phyloP scores from a whole-genome alignment of 2,797 vertebrate genomes.

The Mionectes olivaceus region DNA sequence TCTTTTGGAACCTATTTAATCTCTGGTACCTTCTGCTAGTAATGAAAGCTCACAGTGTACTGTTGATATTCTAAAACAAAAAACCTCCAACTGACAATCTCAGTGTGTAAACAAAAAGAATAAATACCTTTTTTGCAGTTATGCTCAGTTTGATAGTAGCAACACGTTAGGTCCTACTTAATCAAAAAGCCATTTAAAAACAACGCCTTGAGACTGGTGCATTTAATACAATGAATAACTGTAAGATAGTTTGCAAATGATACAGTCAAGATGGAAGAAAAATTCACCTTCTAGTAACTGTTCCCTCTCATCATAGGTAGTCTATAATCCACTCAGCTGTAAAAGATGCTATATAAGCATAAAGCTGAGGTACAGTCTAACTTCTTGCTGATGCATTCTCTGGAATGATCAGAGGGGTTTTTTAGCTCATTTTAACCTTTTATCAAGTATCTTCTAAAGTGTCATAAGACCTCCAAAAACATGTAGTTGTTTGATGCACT shows the following conservation, averaged over 20 bases:
- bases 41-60: background rate
- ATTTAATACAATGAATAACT: background rate
- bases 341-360: background rate
- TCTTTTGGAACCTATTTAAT: background rate
- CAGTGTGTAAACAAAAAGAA: background rate
- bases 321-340: background rate
- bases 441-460: background rate
- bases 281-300: background rate
- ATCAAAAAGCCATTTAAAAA: background rate
- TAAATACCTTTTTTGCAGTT: too few species aligned
- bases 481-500: background rate
- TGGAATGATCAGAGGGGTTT: fast-evolving
- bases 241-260: background rate
- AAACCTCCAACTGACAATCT: background rate
- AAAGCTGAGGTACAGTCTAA: background rate
- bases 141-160: fast-evolving
- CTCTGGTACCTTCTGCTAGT: background rate
- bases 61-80: background rate
- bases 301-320: background rate
- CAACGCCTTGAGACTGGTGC: background rate
- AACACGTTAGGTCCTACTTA: background rate
- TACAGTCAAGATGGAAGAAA: background rate
- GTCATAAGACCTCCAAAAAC: fast-evolving
- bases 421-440: background rate
- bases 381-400: background rate